Conservation (phyloP, 2,797 vertebrate genomes). For the Falco peregrinus region DNA sequence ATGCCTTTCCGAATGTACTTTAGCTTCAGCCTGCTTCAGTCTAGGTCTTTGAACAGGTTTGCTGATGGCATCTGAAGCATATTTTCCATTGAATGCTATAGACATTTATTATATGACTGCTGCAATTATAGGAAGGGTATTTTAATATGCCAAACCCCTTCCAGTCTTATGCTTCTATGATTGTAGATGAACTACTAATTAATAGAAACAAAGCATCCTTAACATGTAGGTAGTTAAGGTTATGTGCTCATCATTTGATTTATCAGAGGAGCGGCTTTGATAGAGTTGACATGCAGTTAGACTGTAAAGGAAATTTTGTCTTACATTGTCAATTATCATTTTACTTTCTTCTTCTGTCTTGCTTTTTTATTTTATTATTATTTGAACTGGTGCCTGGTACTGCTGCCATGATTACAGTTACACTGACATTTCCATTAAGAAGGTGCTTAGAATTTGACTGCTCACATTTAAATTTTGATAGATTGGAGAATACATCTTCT, state of each 20-base stretch:
- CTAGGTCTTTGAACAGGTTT: not conserved
- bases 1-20: not conserved
- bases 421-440: constrained; percentile 31
- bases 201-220: not conserved
- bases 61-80: not conserved
- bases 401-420: not conserved
- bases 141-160: not conserved
- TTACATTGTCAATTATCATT: not conserved
- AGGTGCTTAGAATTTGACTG: not conserved
- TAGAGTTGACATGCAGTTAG: not conserved
- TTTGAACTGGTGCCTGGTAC: not conserved
- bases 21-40: not conserved
- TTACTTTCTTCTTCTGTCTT: not conserved
- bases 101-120: not conserved
- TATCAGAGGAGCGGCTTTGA: not conserved
- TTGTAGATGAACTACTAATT: not conserved
- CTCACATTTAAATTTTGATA: constrained; percentile 7
- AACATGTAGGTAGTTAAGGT: not conserved
- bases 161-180: not conserved
- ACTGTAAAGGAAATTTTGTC: not conserved
- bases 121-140: not conserved
- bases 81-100: not conserved
- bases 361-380: not conserved
- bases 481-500: constrained; percentile 1
- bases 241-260: not conserved